phyloP scores from a whole-genome alignment of 2,888 invertebrate species.

The Mystacides longicornis region DNA sequence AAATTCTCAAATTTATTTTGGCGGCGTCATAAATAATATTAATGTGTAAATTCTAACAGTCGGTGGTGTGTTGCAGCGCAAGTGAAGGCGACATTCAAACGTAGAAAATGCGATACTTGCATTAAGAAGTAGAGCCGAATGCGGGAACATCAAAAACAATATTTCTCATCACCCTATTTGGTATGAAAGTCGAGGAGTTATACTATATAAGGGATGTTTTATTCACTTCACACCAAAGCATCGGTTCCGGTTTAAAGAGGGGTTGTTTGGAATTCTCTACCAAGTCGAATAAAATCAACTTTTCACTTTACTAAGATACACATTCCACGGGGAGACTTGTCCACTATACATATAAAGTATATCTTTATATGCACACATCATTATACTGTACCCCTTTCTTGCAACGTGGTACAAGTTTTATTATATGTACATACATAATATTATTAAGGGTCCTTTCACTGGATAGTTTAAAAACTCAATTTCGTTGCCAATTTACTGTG shows the following conservation, averaged over 20 bases:
- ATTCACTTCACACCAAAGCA: background rate
- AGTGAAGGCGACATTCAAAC: too few relatives aligned
- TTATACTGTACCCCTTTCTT: background rate
- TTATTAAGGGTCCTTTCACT: background rate
- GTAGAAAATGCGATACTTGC: too few relatives aligned
- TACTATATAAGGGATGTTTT: background rate
- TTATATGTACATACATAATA: background rate
- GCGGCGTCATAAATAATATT: too few relatives aligned
- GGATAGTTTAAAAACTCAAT: background rate
- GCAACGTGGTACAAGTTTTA: too few relatives aligned
- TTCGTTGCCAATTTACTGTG: background rate
- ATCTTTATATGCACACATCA: background rate
- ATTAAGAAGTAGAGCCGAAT: too few relatives aligned
- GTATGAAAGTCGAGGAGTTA: background rate
- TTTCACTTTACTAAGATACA: conserved; percentile 15
- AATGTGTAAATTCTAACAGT: too few relatives aligned
- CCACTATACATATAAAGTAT: too few relatives aligned
- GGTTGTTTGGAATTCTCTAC: conserved; percentile 14
- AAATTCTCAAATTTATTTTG: too few relatives aligned
- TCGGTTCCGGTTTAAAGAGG: conserved; percentile 7
- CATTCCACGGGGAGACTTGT: too few relatives aligned
- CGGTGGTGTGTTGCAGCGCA: too few relatives aligned
- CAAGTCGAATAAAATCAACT: conserved; percentile 16
- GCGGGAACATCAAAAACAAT: background rate
- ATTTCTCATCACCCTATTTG: background rate